A percentile compares a stretch with the other conserved stretches of the same genome.
These are phyloP conservation scores for Chiroxiphia lanceolata DNA, from an alignment of 2,797 vertebrate genomes.

Conservation along the genomic window DNA sequence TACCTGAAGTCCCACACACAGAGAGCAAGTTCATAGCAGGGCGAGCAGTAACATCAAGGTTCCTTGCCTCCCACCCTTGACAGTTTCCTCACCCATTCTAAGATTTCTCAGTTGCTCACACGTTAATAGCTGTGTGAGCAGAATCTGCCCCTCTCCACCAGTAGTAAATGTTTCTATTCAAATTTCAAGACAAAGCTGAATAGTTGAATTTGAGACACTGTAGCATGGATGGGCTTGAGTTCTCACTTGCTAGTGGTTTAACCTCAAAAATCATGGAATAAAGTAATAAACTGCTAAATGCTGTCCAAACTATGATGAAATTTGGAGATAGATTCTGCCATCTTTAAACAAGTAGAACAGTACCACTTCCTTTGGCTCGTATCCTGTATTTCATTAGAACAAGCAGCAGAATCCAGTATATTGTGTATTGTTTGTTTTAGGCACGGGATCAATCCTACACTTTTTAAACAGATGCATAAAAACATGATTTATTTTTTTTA, in stretches of 20 bases:
- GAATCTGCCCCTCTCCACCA: background rate
- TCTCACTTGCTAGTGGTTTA: background rate
- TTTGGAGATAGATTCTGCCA: background rate
- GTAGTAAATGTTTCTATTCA: background rate
- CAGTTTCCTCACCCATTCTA: background rate
- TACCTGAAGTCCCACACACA: background rate
- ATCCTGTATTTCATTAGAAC: background rate
- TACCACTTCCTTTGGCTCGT: background rate
- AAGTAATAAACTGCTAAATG: background rate
- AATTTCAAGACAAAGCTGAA: background rate
- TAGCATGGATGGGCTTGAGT: background rate
- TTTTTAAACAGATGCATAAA: background rate
- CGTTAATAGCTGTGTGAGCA: background rate
- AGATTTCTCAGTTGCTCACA: background rate
- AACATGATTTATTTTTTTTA: background rate
- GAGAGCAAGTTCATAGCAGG: background rate
- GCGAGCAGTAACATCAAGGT: background rate
- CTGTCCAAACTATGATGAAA: background rate
- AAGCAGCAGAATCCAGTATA: background rate
- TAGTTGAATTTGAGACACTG: background rate
- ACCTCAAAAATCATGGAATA: background rate
- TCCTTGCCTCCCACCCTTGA: background rate
- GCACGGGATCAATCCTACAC: background rate
- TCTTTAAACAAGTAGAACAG: background rate
- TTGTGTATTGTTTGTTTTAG: background rate